phyloP scores from a whole-genome alignment of 2,888 invertebrate genomes.

The Ditula angustiorana region DNA sequence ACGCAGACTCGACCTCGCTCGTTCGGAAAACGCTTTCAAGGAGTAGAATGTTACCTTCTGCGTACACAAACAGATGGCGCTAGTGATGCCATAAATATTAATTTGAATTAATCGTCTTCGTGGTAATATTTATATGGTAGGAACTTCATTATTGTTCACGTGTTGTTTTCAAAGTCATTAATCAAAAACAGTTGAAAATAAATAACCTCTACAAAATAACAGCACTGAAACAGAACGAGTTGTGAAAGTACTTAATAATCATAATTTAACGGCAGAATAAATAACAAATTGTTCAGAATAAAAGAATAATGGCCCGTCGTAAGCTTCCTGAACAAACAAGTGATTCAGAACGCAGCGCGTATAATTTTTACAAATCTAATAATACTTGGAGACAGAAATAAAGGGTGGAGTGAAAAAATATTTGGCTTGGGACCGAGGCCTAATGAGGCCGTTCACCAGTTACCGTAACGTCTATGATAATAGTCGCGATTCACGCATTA shows the following conservation, averaged over 20 bases:
- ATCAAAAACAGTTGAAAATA: not conserved
- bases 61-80: slow-evolving; percentile 28
- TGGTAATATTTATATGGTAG: not conserved
- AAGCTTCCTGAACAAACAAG: slow-evolving; percentile 45
- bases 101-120: not conserved
- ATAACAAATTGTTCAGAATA: slow-evolving; percentile 44
- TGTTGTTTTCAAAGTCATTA: not conserved
- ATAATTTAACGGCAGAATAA: slow-evolving; percentile 27
- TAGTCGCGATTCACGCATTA: not conserved
- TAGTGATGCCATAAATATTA: not conserved
- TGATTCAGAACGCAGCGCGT: slow-evolving; percentile 44
- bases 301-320: slow-evolving; percentile 43
- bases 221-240: slow-evolving; percentile 9
- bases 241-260: slow-evolving; percentile 28
- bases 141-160: slow-evolving; percentile 7
- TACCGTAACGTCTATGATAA: slow-evolving; percentile 40
- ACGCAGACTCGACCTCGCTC: slow-evolving; percentile 12
- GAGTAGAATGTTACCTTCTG: slow-evolving; percentile 3
- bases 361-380: slow-evolving; percentile 64
- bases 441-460: slow-evolving; percentile 75
- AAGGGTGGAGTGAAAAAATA: slow-evolving; percentile 60
- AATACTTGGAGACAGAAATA: slow-evolving; percentile 70
- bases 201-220: slow-evolving; percentile 16
- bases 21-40: slow-evolving; percentile 12
- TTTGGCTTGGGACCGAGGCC: slow-evolving; percentile 62